Evolutionary conservation across 2,113 vertebrate species (phyloP).

Genomic region (Copsychus sechellarum): DNA sequence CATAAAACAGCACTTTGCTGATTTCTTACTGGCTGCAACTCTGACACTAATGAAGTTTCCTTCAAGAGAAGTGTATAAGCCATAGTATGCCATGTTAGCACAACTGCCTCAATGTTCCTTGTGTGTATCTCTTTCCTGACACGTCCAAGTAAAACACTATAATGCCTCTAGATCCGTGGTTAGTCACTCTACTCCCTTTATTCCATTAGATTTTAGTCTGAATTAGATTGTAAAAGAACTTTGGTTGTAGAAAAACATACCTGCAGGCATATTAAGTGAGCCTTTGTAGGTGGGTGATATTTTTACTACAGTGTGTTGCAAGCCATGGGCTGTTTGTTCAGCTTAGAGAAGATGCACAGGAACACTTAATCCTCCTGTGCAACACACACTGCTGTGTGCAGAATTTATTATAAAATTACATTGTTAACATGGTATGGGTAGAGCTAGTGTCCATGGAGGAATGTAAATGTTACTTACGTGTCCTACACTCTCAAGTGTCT

Average conservation of each 20-base stretch:
- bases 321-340: neutral
- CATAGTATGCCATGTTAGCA: neutral
- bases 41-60: neutral
- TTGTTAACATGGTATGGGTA: neutral
- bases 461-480: neutral
- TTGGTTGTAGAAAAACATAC: neutral
- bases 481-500: neutral
- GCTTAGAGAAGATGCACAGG: neutral
- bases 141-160: neutral
- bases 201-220: neutral
- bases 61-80: neutral
- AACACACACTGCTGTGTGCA: neutral
- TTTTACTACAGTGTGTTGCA: neutral
- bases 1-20: neutral
- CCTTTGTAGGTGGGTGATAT: neutral
- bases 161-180: neutral
- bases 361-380: neutral
- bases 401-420: neutral
- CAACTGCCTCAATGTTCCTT: neutral
- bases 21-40: neutral
- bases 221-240: neutral
- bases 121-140: neutral
- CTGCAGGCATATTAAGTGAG: neutral
- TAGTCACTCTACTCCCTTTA: neutral
- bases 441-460: neutral